These are phyloP conservation scores for Gisinianus flammeolus DNA, from an alignment of 2,888 invertebrate species.

Conservation along the genomic window DNA sequence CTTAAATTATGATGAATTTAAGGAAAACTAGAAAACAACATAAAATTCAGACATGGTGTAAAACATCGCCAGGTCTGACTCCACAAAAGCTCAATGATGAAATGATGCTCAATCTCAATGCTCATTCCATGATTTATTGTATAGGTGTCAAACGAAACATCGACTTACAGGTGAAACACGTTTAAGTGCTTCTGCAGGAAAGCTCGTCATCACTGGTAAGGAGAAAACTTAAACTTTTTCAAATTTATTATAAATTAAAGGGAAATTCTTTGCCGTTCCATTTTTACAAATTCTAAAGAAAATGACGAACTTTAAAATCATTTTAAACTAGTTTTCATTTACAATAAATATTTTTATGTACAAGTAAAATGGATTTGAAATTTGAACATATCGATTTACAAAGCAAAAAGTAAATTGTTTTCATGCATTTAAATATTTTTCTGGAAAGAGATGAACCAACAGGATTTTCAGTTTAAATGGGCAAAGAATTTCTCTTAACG, in stretches of 20 bases:
- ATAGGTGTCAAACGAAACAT: conserved; percentile 89
- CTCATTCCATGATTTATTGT: conserved; percentile 1
- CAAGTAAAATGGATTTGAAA: not conserved
- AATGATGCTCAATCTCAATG: not conserved
- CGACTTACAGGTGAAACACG: conserved; percentile 90
- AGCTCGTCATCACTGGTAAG: conserved; percentile 94
- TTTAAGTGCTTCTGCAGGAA: conserved; percentile 89
- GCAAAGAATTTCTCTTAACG: conserved; percentile 44
- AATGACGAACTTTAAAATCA: conserved; percentile 1
- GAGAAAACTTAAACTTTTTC: conserved; percentile 60
- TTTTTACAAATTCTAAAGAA: not conserved
- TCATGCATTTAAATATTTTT: not conserved
- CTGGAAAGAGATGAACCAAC: not conserved
- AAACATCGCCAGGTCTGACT: too few species aligned
- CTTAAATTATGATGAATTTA: too few species aligned
- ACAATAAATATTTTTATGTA: not conserved
- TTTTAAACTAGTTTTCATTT: not conserved
- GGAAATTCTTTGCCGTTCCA: conserved; percentile 40
- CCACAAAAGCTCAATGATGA: not conserved
- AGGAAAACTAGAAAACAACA: too few species aligned
- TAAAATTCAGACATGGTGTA: too few species aligned
- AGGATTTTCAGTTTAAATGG: too few species aligned
- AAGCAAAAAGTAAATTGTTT: not conserved
- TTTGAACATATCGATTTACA: not conserved
- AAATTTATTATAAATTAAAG: conserved; percentile 2